Conservation (phyloP, 53 echinoderm and acorn worm species). For the Stichopus horrens region DNA sequence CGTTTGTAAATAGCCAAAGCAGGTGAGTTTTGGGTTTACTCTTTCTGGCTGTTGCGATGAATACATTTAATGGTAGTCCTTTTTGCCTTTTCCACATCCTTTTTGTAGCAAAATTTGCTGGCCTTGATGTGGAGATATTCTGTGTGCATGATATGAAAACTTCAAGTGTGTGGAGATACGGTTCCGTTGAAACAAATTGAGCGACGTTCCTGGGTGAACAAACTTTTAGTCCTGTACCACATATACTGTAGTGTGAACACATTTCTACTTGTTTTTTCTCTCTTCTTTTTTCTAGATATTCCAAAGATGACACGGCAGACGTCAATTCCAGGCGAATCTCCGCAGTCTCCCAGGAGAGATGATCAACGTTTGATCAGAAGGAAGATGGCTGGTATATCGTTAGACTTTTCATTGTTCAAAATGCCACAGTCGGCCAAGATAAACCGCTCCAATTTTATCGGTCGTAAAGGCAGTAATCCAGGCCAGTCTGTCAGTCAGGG, state of each 20-base stretch:
- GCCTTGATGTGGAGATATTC: too few species aligned
- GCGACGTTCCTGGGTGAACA: too few species aligned
- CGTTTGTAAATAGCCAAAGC: too few species aligned
- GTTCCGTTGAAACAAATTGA: too few species aligned
- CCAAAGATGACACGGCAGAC: slow-evolving; percentile 49
- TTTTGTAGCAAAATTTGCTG: too few species aligned
- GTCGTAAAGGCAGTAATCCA: slow-evolving; percentile 70
- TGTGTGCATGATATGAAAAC: too few species aligned
- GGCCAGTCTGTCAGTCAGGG: slow-evolving; percentile 31
- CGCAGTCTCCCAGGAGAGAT: slow-evolving; percentile 37
- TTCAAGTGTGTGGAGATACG: too few species aligned
- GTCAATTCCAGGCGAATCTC: slow-evolving; percentile 44
- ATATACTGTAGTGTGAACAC: background rate
- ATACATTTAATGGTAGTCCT: too few species aligned
- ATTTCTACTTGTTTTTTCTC: background rate
- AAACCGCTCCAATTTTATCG: slow-evolving; percentile 65
- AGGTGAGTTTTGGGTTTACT: too few species aligned
- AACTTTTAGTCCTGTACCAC: background rate
- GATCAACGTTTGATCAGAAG: slow-evolving; percentile 32
- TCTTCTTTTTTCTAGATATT: slow-evolving; percentile 32
- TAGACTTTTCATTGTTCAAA: slow-evolving; percentile 59
- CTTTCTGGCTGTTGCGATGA: too few species aligned
- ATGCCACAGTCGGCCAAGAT: slow-evolving; percentile 64
- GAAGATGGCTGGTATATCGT: slow-evolving; percentile 47
- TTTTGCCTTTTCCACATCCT: too few species aligned